These are phyloP conservation scores for Sebastolobus altivelis DNA, from an alignment of 2,797 vertebrate species.

Conservation along the genomic window DNA sequence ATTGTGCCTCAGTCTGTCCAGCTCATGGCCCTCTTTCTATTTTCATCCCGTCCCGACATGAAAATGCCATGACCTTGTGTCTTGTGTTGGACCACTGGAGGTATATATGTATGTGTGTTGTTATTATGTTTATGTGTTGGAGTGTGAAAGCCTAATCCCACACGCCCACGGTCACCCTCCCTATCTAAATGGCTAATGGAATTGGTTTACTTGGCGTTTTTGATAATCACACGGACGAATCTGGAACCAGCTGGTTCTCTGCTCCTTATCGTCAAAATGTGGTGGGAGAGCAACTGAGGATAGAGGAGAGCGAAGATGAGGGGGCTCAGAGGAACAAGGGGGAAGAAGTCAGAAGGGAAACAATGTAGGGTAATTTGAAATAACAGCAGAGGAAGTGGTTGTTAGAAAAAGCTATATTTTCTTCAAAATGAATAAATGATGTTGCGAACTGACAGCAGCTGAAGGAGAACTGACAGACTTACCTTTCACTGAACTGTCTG, in stretches of 20 bases:
- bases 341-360: background rate
- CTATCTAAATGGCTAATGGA: conserved; percentile 35
- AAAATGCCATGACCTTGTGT: conserved; percentile 76
- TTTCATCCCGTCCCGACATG: conserved; percentile 68
- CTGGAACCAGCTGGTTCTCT: conserved; percentile 5
- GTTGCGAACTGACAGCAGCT: conserved; percentile 4
- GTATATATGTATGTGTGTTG: conserved; percentile 31
- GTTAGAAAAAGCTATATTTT: background rate
- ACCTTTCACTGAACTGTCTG: conserved; percentile 37
- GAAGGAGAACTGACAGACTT: conserved; percentile 34
- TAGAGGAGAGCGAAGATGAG: background rate
- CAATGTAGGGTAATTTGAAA: background rate
- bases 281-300: background rate
- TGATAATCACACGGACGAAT: conserved; percentile 6
- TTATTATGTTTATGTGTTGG: conserved; percentile 38
- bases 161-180: conserved; percentile 30
- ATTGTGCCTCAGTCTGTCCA: conserved; percentile 73
- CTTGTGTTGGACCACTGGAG: conserved; percentile 55
- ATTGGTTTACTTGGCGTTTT: conserved; percentile 16
- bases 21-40: conserved; percentile 78
- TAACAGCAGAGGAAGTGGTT: background rate
- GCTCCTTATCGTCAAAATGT: conserved; percentile 15
- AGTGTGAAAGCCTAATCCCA: conserved; percentile 51
- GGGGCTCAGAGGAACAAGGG: background rate
- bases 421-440: conserved; percentile 20